Base-by-base conservation (phyloP, 2,113 vertebrate genomes). In the Phrynosoma blainvillii region DNA sequence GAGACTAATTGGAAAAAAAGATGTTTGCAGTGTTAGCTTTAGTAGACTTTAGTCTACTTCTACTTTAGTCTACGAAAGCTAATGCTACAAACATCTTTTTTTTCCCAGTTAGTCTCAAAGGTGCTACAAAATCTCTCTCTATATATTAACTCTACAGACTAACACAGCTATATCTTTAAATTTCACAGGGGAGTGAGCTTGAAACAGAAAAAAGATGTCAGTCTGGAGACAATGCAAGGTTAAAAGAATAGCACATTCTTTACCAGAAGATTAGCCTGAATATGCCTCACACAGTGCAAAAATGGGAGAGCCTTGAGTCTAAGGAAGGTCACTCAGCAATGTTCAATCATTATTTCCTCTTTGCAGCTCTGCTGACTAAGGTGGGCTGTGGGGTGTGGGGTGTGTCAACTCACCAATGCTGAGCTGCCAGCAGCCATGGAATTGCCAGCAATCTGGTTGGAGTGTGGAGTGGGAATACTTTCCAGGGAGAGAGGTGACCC, bases 371-470 rank as follows among this genome's bases (percentile, higher is more conserved):
- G 20, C 54, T 36, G 65, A n/a, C 36, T 62, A 18, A 18, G 82
- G 54, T 27, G 21, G 25, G 42, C 8, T 47, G 42, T 47, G 42
- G 42, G 4, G 42, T 47, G 42, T 47, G 42, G 47, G 5, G 47
- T 47, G 21, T 42, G n/a, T 71, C 25, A 36, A 76, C 90, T 90
- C 82, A 93, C 94, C 85, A 36, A 40, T 4, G 88, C 54, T 0
- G 92, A 88, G 62, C 79, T 87, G 82, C 73, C 82, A 18, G 85
- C 0, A 40, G 59, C 36, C 32, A 87, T 4, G 32, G 75, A 68
- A 86, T 79, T 66, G 42, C 40, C 62, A 52, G 84, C 20, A 16
- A 32, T 56, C 2, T 86, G 89, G 75, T 65, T 88, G 88, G 54
- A 40, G 83, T 82, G 87, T 59, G 75, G 86, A n/a, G 66, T 6